Base-by-base conservation (phyloP, 2,888 invertebrate species). In the Suillia variegata region DNA sequence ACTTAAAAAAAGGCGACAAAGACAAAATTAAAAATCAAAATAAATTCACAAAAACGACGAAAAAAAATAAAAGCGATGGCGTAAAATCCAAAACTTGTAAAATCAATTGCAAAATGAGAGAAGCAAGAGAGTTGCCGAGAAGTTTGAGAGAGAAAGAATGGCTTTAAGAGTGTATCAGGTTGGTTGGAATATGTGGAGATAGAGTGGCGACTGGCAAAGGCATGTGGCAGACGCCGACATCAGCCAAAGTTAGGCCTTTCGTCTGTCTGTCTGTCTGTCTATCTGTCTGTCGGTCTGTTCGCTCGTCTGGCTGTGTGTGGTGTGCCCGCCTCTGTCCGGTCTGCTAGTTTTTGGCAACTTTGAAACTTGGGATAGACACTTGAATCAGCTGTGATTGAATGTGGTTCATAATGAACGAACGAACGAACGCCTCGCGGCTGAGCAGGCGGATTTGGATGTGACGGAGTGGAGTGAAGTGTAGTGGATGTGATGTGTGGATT, bases 311-410 rank as follows among this genome's bases (percentile, higher is more conserved):
- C 10, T 8, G 49, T 49, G 24, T 49, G 21, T 8, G 49, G 42
- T 26, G 15, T 21, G 31, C 10, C 55, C n/a, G 54, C 42, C 42
- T 22, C 34, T 18, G 52, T 26, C 12, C 13, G 31, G 17, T 17
- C 17, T 50, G 26, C 24, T 50, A 15, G 50, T 21, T 21, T 50
- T 50, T 26, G 50, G 24, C 24, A 26, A 10, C 26, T 50, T 50
- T 45, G 4, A 20, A 4, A 17, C 18, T 18, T 5, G 6, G 33
- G 49, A 59, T 42, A 53, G 56, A 53, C 53, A 53, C 53, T 51
- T 45, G 42, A 56, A 60, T 56, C 60, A 60, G 60, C 60, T 60
- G 60, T 60, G 53, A 56, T 59, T 56, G 51, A 50, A 55, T 54
- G 42, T 49, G 38, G 58, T 54, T 58, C 34, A 57, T 50, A 22